Evolutionary conservation across 2,113 vertebrate genomes (phyloP), one percentile per base, ranked within the genome.

Genomic region (Oreochromis aureus): DNA sequence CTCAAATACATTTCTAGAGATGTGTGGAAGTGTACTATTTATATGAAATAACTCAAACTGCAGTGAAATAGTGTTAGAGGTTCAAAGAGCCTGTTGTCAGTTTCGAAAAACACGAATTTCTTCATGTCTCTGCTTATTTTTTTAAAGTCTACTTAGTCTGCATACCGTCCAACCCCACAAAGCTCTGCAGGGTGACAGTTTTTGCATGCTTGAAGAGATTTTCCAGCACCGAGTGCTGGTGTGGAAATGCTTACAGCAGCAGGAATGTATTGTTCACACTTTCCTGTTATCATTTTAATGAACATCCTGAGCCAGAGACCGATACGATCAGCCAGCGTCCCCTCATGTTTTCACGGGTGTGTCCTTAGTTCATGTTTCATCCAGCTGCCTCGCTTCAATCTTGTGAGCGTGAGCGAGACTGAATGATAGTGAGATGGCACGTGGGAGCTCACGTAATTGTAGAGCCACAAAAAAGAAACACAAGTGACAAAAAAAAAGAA

Each of bases 221-320:
- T 79, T 84, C 89, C 85, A 81, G 18, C 3, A 54, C 56, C 8
- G 6, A 5, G 44, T 78, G 58, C 69, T 22, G 6, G 78, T 71
- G 79, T 86, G 80, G 92, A 95, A 91, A 71, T 91, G 90, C 93
- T 93, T 87, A 61, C 51, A 39, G 18, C 73, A 90, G 89, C 88
- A 92, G 81, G 81, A 93, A 91, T 13, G 2, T 53, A 82, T 87
- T 80, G 79, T 90, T 91, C 88, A 36, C 51, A 87, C 76, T 89
- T 90, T 88, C 84, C 85, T 80, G 63, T 91, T 92, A 89, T 92
- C 82, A 87, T 56, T 89, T 84, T 87, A 90, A 89, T 89, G 87
- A 89, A 88, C 79, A 89, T 86, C 85, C 88, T 56, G 32, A 88
- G 81, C 81, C 66, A 51, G 73, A 61, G 13, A 80, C 84, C 54